Percentiles rank a stretch among this genome's conserved stretches.
Conservation (phyloP, 2,113 vertebrate species). For the Aldabrachelys gigantea region DNA sequence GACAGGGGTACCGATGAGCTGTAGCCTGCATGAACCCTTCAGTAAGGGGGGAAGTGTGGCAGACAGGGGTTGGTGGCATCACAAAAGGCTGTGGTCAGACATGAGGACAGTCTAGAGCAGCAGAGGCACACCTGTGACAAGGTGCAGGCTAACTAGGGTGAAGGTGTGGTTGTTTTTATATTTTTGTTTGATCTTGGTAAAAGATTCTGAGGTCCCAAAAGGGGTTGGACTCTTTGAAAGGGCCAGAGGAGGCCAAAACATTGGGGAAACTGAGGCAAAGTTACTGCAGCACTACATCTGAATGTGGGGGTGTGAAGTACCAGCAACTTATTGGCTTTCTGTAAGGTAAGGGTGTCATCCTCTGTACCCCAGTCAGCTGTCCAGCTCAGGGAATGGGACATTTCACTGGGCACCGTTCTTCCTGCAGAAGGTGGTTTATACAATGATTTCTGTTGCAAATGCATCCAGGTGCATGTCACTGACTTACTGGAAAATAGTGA, state of each 20-base stretch:
- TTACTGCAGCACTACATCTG: neutral
- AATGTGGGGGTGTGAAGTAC: neutral
- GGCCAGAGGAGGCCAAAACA: neutral
- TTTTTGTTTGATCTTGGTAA: neutral
- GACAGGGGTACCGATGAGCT: neutral
- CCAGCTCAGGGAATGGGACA: neutral
- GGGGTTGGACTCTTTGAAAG: neutral
- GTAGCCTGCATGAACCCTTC: neutral
- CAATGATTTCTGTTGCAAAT: fast-evolving
- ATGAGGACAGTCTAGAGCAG: neutral
- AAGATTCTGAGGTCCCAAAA: neutral
- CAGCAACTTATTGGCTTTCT: neutral
- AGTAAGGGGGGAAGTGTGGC: neutral
- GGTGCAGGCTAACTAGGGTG: neutral
- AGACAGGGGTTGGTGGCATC: neutral
- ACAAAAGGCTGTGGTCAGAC: neutral
- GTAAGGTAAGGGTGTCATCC: neutral
- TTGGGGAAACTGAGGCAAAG: neutral
- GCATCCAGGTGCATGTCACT: neutral
- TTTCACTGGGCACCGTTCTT: neutral
- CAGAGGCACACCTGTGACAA: neutral
- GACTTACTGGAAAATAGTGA: neutral
- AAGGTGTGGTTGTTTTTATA: neutral
- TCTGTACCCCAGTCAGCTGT: neutral
- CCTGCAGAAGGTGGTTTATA: neutral